Conservation (phyloP, 2,888 invertebrate genomes). For the Laothoe populi region DNA sequence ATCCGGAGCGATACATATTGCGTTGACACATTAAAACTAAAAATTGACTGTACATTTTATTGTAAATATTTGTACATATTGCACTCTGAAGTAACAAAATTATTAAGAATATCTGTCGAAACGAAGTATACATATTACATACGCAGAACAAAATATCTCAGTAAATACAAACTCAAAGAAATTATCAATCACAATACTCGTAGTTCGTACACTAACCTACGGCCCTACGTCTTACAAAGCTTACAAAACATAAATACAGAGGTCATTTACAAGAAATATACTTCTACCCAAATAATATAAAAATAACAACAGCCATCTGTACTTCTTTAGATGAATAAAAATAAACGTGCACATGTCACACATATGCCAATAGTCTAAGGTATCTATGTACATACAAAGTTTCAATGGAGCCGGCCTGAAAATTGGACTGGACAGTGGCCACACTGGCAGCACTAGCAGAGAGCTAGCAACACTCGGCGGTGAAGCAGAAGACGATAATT, state of each 20-base stretch:
- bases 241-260: slow-evolving; percentile 83
- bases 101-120: slow-evolving; percentile 78
- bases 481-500: not conserved
- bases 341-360: slow-evolving; percentile 83
- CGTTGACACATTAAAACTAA: slow-evolving; percentile 83
- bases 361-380: slow-evolving; percentile 84
- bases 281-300: slow-evolving; percentile 85
- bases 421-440: not conserved
- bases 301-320: slow-evolving; percentile 85
- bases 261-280: slow-evolving; percentile 85
- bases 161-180: slow-evolving; percentile 76
- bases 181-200: slow-evolving; percentile 81
- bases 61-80: slow-evolving; percentile 90
- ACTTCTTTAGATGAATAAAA: slow-evolving; percentile 85
- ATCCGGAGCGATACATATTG: slow-evolving; percentile 75
- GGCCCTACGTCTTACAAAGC: slow-evolving; percentile 83
- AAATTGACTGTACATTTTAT: slow-evolving; percentile 83
- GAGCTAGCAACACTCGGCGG: not conserved
- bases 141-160: slow-evolving; percentile 72
- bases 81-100: slow-evolving; percentile 87
- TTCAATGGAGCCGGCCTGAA: slow-evolving; percentile 58
- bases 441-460: not conserved
- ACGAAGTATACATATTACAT: slow-evolving; percentile 67
- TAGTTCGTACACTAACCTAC: slow-evolving; percentile 78
- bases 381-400: slow-evolving; percentile 74